Percentiles rank a stretch among this genome's conserved stretches.
Conservation (phyloP, 2,888 invertebrate genomes). For the Harpalus rubripes region DNA sequence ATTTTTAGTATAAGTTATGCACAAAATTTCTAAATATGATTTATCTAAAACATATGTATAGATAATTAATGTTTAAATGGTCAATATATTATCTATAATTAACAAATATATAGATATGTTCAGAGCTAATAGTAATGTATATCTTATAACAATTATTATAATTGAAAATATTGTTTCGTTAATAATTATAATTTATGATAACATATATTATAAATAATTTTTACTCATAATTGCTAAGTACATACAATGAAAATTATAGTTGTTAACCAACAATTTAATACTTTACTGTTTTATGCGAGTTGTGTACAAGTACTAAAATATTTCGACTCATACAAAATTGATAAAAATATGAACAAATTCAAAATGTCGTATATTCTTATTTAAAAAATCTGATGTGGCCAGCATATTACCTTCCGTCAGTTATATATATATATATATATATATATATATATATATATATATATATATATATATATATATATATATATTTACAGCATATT, state of each 20-base stretch:
- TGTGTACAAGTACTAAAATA: too few relatives aligned
- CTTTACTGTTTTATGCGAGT: background rate
- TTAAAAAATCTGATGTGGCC: too few relatives aligned
- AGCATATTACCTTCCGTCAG: too few relatives aligned
- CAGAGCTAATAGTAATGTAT: background rate
- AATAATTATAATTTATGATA: slow-evolving; percentile 1
- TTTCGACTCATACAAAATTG: too few relatives aligned
- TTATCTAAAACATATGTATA: background rate
- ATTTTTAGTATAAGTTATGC: background rate
- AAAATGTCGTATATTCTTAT: too few relatives aligned
- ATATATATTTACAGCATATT: too few relatives aligned
- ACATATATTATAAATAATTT: background rate
- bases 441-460: too few relatives aligned
- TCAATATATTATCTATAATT: slow-evolving; percentile 1
- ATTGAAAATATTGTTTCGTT: background rate
- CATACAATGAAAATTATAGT: background rate
- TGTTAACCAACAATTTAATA: background rate
- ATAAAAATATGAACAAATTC: too few relatives aligned
- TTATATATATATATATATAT: too few relatives aligned
- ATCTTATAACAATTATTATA: slow-evolving; percentile 7
- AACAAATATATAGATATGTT: background rate
- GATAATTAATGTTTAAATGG: background rate
- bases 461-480: too few relatives aligned
- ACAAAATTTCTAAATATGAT: slow-evolving; percentile 1
- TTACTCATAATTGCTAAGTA: background rate